Evolutionary conservation across 2,113 vertebrate species (phyloP).

Genomic region (Pipra filicauda): DNA sequence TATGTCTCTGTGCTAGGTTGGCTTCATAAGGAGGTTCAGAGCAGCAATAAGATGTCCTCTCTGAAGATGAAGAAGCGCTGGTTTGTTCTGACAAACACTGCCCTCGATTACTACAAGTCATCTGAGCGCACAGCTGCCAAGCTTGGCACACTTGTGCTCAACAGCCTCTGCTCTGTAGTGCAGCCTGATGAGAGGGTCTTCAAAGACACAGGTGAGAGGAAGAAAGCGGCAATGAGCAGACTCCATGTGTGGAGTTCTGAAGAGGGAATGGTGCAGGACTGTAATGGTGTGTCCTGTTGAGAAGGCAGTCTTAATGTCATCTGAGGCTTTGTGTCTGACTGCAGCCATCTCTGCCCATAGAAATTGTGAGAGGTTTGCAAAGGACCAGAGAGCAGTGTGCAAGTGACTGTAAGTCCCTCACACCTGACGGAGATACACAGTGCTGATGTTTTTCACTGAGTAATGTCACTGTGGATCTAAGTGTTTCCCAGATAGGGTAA

Average conservation of each 20-base stretch:
- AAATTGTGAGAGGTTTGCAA: not conserved
- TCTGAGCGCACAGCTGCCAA: conserved; percentile 87
- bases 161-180: conserved; percentile 88
- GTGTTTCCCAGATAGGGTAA: not conserved
- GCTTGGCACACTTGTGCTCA: conserved; percentile 90
- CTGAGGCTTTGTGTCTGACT: not conserved
- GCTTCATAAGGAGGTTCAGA: conserved; percentile 92
- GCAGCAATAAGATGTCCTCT: conserved; percentile 84
- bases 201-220: conserved; percentile 83
- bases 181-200: conserved; percentile 88
- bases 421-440: not conserved
- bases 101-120: conserved; percentile 91
- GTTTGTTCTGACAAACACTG: conserved; percentile 89
- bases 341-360: not conserved
- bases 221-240: not conserved
- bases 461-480: not conserved
- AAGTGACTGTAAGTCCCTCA: not conserved
- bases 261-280: not conserved
- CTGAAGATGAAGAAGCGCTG: conserved; percentile 93
- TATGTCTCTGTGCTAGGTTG: conserved; percentile 75
- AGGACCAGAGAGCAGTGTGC: not conserved
- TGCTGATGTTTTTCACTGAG: not conserved
- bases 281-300: not conserved
- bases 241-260: not conserved
- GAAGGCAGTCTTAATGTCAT: not conserved